phyloP scores from a whole-genome alignment of 2,888 invertebrate genomes.

The Drosophila glabriapex region DNA sequence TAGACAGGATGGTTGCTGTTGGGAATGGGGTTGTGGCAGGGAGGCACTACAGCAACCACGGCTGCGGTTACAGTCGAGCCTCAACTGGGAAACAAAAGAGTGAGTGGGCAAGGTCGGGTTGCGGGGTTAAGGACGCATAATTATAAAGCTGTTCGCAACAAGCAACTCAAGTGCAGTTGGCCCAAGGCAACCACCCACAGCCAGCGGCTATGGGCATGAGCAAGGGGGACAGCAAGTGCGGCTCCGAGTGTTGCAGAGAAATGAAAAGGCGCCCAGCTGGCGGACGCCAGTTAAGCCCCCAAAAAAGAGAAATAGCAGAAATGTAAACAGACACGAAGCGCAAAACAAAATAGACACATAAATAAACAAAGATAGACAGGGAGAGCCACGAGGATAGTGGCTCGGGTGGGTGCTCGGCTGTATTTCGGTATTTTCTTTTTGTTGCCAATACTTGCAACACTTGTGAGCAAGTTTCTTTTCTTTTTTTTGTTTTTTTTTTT shows the following conservation, averaged over 20 bases:
- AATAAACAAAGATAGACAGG: not conserved
- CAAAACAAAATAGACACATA: conserved; percentile 21
- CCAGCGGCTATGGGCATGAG: not conserved
- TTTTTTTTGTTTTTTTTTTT: not conserved
- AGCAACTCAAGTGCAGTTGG: conserved; percentile 60
- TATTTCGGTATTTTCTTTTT: not conserved
- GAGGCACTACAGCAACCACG: conserved; percentile 29
- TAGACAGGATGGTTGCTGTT: not conserved
- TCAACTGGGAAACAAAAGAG: conserved; percentile 2
- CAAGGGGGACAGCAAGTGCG: not conserved
- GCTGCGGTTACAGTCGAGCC: conserved; percentile 39
- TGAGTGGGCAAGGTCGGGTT: not conserved
- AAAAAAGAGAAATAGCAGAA: conserved; percentile 24
- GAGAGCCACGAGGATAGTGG: not conserved
- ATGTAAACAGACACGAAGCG: conserved; percentile 49
- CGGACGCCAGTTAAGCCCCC: conserved; percentile 64
- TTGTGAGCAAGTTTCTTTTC: conserved; percentile 35
- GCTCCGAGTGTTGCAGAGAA: not conserved
- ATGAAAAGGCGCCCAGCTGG: conserved; percentile 66
- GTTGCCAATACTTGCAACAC: conserved; percentile 62
- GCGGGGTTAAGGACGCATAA: conserved; percentile 46
- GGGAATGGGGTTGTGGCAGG: not conserved
- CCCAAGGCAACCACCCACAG: conserved; percentile 8
- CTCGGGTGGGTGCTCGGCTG: not conserved
- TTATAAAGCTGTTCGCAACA: conserved; percentile 61